Evolutionary conservation across 2,113 vertebrate genomes (phyloP), one percentile per base, ranked within the genome.

Genomic region (Sminthopsis crassicaudata): DNA sequence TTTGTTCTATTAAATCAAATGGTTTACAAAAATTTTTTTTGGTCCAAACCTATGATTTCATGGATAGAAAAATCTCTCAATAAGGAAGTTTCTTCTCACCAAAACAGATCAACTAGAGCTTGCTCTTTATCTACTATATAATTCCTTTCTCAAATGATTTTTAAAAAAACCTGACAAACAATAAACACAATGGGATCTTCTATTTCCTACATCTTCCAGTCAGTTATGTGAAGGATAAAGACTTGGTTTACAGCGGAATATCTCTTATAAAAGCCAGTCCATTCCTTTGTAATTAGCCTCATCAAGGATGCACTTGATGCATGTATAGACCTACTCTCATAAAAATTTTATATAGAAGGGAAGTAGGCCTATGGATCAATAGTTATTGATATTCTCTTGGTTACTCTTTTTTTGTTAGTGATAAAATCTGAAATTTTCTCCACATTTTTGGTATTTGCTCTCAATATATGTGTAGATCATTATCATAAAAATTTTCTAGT

Each of bases 351-450:
- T 42, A 42, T 8, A 42, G 4, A 42, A 42, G 36, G 67, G 67
- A 76, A 76, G 67, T n/a, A 84, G n/a, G 67, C n/a, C 67, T 84
- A 84, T 84, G 67, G 67, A 84, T 42, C 67, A 84, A 84, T 84
- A 84, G 67, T 84, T 84, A 84, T 84, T 84, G 36, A 84, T 84
- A 6, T 84, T 84, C 67, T 84, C n/a, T 42, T 84, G 67, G n/a
- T 42, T 36, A 84, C 60, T 76, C 27, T n/a, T 76, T 76, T 76
- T n/a, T 76, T 76, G 19, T 16, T 84, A 84, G 67, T 76, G 16
- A 84, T 84, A 84, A 84, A 84, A 84, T 84, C 16, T 84, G 67
- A 84, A 84, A 42, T 23, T 84, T 42, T 84, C 67, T 42, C 67
- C n/a, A 84, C n/a, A 42, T 19, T 84, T 84, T 84, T 84, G n/a